Conservation (phyloP, 2,797 vertebrate genomes). For the Nothura maculosa region DNA sequence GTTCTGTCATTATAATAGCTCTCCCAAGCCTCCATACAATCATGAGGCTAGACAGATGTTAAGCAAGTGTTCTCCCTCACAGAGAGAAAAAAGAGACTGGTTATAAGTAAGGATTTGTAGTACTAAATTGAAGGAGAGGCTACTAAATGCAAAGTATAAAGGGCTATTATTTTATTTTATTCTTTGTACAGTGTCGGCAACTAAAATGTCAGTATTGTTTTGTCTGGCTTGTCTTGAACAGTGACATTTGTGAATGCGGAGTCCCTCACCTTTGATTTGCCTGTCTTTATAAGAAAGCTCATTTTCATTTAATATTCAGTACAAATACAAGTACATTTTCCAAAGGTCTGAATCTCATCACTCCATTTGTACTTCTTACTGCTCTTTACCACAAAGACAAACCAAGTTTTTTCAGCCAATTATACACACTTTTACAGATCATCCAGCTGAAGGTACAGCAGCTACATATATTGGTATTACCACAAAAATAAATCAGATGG, state of each 20-base stretch:
- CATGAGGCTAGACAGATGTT: neutral
- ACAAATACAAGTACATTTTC: neutral
- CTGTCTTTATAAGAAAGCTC: neutral
- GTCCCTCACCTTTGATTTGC: neutral
- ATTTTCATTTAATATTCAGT: neutral
- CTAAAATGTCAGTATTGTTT: neutral
- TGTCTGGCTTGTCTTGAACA: neutral
- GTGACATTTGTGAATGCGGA: neutral
- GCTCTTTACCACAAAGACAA: neutral
- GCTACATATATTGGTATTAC: neutral
- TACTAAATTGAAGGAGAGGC: neutral
- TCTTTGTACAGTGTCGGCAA: neutral
- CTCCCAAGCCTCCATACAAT: neutral
- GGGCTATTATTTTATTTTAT: neutral
- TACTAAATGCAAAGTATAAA: neutral
- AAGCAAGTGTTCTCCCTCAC: neutral
- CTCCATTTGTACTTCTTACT: neutral
- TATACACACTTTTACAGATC: neutral
- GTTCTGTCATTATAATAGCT: neutral
- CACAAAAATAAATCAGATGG: neutral
- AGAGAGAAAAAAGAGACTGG: neutral
- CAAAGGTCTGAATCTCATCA: neutral
- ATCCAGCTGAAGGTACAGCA: neutral
- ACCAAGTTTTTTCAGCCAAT: neutral
- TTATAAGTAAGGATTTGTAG: neutral